Percentiles rank a stretch among this genome's conserved stretches.
These are phyloP conservation scores for Microcaecilia unicolor DNA, from an alignment of 2,797 vertebrate species.

Conservation along the genomic window DNA sequence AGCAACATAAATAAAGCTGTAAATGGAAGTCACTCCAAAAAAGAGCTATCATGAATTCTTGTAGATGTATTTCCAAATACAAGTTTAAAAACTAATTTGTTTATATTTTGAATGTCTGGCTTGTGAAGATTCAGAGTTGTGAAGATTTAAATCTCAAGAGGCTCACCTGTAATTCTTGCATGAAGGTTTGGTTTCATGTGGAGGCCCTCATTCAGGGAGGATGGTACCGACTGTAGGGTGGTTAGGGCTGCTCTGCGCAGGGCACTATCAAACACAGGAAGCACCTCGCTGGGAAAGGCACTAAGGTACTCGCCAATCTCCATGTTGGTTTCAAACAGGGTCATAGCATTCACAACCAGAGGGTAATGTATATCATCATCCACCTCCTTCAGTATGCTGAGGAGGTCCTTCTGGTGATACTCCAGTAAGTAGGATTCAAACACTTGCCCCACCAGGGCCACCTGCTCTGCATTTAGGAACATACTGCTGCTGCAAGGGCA, in stretches of 20 bases:
- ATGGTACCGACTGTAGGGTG: slow-evolving; percentile 25
- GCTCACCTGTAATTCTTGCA: slow-evolving; percentile 78
- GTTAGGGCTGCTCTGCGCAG: slow-evolving; percentile 55
- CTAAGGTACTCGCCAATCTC: slow-evolving; percentile 90
- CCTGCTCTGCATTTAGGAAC: slow-evolving; percentile 62
- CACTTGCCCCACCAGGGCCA: slow-evolving; percentile 64
- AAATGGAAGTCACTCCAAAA: no score
- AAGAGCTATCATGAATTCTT: no score
- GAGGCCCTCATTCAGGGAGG: slow-evolving; percentile 8
- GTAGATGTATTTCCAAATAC: no score
- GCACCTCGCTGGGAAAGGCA: slow-evolving; percentile 67
- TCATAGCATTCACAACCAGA: slow-evolving; percentile 82
- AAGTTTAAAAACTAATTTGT: not conserved
- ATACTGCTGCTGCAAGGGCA: slow-evolving; percentile 20
- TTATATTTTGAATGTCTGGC: not conserved
- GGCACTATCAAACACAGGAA: slow-evolving; percentile 73
- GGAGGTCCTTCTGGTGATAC: slow-evolving; percentile 70
- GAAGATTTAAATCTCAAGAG: no score
- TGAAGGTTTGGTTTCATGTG: slow-evolving; percentile 68
- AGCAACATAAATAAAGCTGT: no score
- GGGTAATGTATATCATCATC: slow-evolving; percentile 67
- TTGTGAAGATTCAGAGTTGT: no score
- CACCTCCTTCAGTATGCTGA: slow-evolving; percentile 52
- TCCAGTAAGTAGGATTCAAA: slow-evolving; percentile 76
- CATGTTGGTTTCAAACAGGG: slow-evolving; percentile 89